Base-by-base conservation (phyloP, 2,113 vertebrate genomes). In the Tinamus guttatus region DNA sequence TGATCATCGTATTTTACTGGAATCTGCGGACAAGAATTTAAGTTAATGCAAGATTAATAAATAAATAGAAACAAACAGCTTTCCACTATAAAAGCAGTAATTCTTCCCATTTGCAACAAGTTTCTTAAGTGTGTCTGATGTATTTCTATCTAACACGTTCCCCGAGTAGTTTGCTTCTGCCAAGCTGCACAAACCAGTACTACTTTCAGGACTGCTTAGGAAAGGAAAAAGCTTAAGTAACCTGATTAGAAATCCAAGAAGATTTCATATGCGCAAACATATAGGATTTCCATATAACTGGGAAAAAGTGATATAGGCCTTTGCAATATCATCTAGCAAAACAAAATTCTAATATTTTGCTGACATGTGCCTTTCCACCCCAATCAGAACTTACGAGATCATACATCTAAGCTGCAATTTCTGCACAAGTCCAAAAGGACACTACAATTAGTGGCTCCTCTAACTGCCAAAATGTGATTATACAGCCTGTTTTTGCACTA, bases 171-270 rank as follows among this genome's bases (percentile, higher is more conserved):
- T 20, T 73, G 25, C 11, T 90, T 86, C 68, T 45, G 16, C 49
- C 9, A 74, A 62, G 52, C 11, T 11, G 3, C 10, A 14, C 8
- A 84, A 90, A 78, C 3, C 7, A 86, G 21, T 18, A 59, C 0
- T 0, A 9, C 69, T 83, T 83, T 77, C 64, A 78, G 51, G 18
- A 77, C 32, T 28, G n/a, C 21, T 92, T 87, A 63, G n/a, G 14
- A 70, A 21, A 88, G 6, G 12, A 78, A 85, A 93, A 88, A 70
- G 4, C 12, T 52, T 32, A 70, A n/a, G 4, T 49, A 91, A 87
- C 70, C 30, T 49, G 45, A 95, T 94, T 28, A 80, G n/a, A 90
- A 86, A 90, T 34, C 7, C 70, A 90, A 90, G 85, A 45, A 71
- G 45, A 88, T 88, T 70, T 90, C 62, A 16, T 30, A 90, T 60